Conservation (phyloP, 2,113 vertebrate species). For the Stigmatopora nigra region DNA sequence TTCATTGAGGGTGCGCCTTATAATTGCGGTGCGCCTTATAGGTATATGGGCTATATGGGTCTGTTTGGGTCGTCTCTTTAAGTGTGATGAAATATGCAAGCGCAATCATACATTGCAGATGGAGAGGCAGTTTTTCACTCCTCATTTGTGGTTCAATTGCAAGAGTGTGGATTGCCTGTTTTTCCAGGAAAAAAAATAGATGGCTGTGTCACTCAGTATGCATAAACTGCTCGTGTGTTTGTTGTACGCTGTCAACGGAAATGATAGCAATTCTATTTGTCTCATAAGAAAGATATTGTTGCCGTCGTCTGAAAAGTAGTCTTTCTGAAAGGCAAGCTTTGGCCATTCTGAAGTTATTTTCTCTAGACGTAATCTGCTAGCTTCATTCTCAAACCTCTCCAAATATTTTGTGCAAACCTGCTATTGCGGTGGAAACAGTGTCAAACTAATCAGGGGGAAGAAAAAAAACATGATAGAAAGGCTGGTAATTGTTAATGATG, state of each 20-base stretch:
- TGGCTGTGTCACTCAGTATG: conserved; percentile 68
- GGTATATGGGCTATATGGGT: conserved; percentile 46
- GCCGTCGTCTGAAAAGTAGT: conserved; percentile 52
- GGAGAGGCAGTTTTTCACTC: conserved; percentile 59
- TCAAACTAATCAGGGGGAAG: conserved; percentile 3
- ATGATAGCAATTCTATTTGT: conserved; percentile 67
- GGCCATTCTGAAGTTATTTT: conserved; percentile 59
- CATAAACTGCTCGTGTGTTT: conserved; percentile 62
- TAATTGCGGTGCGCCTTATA: too few relatives aligned
- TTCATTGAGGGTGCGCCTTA: too few relatives aligned
- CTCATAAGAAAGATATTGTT: conserved; percentile 49
- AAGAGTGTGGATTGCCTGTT: conserved; percentile 62
- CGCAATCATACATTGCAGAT: conserved; percentile 65
- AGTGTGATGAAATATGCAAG: conserved; percentile 64
- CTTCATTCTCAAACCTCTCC: conserved; percentile 2
- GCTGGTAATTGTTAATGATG: conserved; percentile 20
- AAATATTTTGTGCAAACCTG: neutral
- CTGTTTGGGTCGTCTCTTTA: conserved; percentile 57
- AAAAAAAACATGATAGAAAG: conserved; percentile 33
- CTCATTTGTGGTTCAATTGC: conserved; percentile 70
- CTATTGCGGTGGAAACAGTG: neutral
- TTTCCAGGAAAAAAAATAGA: conserved; percentile 63
- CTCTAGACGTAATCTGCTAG: conserved; percentile 31
- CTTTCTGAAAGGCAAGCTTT: conserved; percentile 49
- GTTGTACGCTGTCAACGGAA: conserved; percentile 61